Conservation (phyloP, 2,113 vertebrate species). For the Daphoenositta chrysoptera region DNA sequence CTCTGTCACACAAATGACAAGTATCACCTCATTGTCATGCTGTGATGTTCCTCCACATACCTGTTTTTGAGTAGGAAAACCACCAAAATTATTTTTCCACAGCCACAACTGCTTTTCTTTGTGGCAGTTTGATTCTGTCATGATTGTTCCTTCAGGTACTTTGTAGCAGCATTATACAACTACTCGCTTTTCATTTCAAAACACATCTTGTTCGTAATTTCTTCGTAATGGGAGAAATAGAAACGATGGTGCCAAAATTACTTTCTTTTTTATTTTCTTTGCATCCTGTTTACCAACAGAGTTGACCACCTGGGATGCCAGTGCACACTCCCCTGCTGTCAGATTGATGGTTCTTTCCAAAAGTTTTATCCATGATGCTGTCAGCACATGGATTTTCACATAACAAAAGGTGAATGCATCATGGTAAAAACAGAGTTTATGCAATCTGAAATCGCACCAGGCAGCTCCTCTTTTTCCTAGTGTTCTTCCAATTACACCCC, state of each 20-base stretch:
- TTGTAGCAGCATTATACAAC: not conserved
- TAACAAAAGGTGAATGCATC: not conserved
- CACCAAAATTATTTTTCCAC: not conserved
- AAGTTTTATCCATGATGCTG: not conserved
- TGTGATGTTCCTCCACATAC: not conserved
- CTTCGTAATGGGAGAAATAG: not conserved
- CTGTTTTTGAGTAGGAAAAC: not conserved
- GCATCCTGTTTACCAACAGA: not conserved
- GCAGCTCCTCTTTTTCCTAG: not conserved
- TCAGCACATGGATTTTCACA: not conserved
- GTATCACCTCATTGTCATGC: conserved; percentile 43
- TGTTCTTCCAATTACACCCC: not conserved
- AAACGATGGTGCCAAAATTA: not conserved
- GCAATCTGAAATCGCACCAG: not conserved
- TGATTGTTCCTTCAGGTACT: not conserved
- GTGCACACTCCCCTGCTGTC: not conserved
- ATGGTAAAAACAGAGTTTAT: not conserved
- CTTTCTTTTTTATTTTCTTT: not conserved
- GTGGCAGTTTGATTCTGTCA: not conserved
- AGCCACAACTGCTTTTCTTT: not conserved
- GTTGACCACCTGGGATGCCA: not conserved
- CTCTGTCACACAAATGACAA: conserved; percentile 45
- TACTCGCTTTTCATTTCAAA: not conserved
- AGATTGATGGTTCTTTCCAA: not conserved
- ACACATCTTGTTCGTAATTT: not conserved